Evolutionary conservation across 2,888 invertebrate genomes (phyloP), one percentile per base, ranked within the genome.

Genomic region (Drosophila leonis): DNA sequence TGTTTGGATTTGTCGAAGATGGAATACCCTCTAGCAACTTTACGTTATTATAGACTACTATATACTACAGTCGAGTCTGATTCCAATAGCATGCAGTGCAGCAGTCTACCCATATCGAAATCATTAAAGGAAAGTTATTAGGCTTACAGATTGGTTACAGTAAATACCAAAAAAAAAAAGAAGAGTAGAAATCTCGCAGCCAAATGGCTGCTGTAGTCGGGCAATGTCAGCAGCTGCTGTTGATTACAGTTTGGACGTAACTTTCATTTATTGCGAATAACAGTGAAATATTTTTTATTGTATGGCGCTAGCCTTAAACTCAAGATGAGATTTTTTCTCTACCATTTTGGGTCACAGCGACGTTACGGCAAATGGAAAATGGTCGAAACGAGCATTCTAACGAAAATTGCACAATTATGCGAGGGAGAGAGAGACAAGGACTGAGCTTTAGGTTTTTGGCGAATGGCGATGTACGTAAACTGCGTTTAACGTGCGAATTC

Each of bases 221-320:
- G 67, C 68, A 69, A 60, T 77, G 81, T 72, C 75, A 74, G 90
- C 88, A 90, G 81, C 81, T 88, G 88, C 67, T 78, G 75, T 78
- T 83, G 90, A 90, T 90, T 90, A 87, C 88, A 90, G 73, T 82
- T 87, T 77, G 75, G 78, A 80, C 89, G 70, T 90, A 78, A 83
- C 74, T 83, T 85, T 83, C 90, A 88, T 85, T 90, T 88, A 90
- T 85, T 74, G 86, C 85, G 65, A 90, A 85, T 83, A 86, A 75
- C 75, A 80, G 72, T 75, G 75, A 83, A 90, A 79, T 80, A 86
- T 88, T 83, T 88, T 90, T 80, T 88, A 75, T 88, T 76, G 61
- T 65, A 59, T 64, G 55, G 49, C 60, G 71, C 65, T 64, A 55
- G 66, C 51, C 71, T 46, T 64, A 70, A 71, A 71, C 63, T 31